phyloP scores from a whole-genome alignment of 2,797 vertebrate species.

The Chiloscyllium punctatum region DNA sequence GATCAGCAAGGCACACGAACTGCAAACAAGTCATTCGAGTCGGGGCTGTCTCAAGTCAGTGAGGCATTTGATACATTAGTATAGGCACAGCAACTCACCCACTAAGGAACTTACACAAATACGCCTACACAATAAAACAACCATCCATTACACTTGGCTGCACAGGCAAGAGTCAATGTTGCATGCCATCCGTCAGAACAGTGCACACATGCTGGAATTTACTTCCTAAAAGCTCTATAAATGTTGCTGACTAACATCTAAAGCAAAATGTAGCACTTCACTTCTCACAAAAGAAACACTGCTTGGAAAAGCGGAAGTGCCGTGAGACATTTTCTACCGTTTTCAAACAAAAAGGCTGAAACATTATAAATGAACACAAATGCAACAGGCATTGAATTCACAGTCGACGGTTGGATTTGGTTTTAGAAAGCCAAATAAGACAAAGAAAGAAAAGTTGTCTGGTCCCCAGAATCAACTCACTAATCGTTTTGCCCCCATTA shows the following conservation, averaged over 20 bases:
- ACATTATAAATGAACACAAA: neutral
- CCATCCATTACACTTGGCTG: neutral
- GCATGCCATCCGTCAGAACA: no score
- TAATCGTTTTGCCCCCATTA: conserved; percentile 27
- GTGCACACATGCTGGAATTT: neutral
- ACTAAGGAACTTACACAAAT: neutral
- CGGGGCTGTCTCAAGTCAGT: neutral
- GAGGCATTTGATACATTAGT: neutral
- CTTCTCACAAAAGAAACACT: neutral
- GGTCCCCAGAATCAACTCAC: neutral
- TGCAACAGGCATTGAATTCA: no score
- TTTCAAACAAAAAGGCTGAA: neutral
- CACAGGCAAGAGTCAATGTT: neutral
- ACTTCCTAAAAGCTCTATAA: neutral
- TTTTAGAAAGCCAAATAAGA: neutral
- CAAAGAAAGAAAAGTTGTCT: neutral
- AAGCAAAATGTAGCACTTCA: neutral
- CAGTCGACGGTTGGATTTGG: neutral
- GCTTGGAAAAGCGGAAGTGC: neutral
- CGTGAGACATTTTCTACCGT: neutral
- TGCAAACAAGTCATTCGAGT: neutral
- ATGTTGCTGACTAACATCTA: neutral
- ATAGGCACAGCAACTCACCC: neutral
- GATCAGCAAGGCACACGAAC: neutral
- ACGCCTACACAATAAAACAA: neutral